Percentiles rank a stretch among this genome's conserved stretches.
Evolutionary conservation across 2,888 invertebrate genomes (phyloP).

Genomic region (Nymphalis polychloros): DNA sequence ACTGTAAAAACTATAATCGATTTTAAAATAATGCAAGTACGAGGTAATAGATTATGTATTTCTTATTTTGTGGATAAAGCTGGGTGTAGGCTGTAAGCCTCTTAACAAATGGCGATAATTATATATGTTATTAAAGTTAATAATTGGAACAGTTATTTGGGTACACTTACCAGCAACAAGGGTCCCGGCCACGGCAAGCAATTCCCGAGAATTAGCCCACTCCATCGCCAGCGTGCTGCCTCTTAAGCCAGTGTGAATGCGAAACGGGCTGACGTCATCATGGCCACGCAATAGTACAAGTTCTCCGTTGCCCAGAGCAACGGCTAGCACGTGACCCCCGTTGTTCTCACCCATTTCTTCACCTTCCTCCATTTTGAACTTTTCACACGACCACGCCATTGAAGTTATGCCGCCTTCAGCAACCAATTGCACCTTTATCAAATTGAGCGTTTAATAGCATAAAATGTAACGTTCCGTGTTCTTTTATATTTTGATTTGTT

Average conservation of each 20-base stretch:
- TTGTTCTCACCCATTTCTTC: slow-evolving; percentile 86
- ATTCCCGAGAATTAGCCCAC: slow-evolving; percentile 97
- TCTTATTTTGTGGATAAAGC: too few relatives aligned
- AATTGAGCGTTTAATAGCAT: too few relatives aligned
- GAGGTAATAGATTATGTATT: too few relatives aligned
- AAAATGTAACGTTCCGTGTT: not conserved
- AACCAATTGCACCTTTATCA: slow-evolving; percentile 86
- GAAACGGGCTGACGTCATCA: slow-evolving; percentile 95
- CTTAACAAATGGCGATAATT: too few relatives aligned
- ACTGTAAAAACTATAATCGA: too few relatives aligned
- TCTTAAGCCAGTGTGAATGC: slow-evolving; percentile 90
- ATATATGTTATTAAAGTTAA: too few relatives aligned
- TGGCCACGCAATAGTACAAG: slow-evolving; percentile 94
- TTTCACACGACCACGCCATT: slow-evolving; percentile 98
- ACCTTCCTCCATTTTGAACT: slow-evolving; percentile 98
- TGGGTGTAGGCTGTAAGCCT: too few relatives aligned
- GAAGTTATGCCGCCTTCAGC: slow-evolving; percentile 92
- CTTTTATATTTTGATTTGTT: too few relatives aligned
- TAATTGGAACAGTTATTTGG: too few relatives aligned
- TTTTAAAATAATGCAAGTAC: too few relatives aligned
- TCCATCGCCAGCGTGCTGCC: slow-evolving; percentile 93
- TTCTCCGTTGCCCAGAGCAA: slow-evolving; percentile 93
- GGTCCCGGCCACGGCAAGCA: slow-evolving; percentile 94
- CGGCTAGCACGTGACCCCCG: slow-evolving; percentile 89
- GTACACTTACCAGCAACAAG: slow-evolving; percentile 66